phyloP scores from a whole-genome alignment of 2,888 invertebrate species.

The Apodemia hepburni region DNA sequence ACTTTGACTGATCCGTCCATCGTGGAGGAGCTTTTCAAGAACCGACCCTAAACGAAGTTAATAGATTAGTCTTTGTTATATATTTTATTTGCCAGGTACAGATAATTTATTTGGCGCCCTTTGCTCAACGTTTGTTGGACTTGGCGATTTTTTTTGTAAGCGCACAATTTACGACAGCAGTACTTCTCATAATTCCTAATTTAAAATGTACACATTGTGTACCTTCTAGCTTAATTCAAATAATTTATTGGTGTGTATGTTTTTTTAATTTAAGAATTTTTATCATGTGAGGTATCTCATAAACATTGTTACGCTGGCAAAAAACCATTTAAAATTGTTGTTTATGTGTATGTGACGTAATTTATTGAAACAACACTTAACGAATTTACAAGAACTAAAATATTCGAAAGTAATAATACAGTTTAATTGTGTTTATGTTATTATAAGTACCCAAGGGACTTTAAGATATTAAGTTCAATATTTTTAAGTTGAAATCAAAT shows the following conservation, averaged over 20 bases:
- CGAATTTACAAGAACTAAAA: no score
- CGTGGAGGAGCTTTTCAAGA: constrained; percentile 88
- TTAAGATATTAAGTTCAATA: no score
- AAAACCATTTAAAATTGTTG: constrained; percentile 1
- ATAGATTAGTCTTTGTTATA: constrained; percentile 9
- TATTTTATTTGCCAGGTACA: neutral
- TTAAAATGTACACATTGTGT: neutral
- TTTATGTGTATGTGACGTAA: neutral
- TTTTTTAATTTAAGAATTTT: neutral
- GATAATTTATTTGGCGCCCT: neutral
- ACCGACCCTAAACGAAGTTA: constrained; percentile 74
- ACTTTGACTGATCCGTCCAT: constrained; percentile 96
- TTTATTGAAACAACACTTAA: no score
- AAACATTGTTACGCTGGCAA: neutral
- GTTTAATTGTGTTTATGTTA: no score
- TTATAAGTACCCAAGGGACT: no score
- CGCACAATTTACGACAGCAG: neutral
- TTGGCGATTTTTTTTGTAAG: neutral
- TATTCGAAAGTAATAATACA: no score
- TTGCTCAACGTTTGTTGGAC: neutral
- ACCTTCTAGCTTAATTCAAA: no score
- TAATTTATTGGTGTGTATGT: no score
- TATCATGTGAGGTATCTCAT: neutral
- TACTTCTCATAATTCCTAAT: neutral
- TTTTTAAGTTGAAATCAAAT: no score